Conservation (phyloP, 2,113 vertebrate species). For the Cyprinodon brontotheroides region DNA sequence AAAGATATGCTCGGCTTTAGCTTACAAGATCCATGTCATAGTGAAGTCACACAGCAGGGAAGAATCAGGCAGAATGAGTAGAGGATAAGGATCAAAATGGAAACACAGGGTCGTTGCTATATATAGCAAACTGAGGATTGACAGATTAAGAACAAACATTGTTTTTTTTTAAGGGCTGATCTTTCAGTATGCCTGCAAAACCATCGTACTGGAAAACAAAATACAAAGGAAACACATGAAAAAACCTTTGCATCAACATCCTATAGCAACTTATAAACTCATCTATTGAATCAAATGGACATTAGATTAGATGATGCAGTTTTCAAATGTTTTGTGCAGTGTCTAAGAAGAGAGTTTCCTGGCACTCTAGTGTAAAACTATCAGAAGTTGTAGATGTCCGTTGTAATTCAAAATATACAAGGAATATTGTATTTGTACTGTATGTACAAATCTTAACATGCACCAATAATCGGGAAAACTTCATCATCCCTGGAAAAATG, state of each 20-base stretch:
- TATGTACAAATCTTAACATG: no score
- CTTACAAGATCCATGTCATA: neutral
- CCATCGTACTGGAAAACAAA: neutral
- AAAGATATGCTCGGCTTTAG: constrained; percentile 25
- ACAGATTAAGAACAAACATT: neutral
- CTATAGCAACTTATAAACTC: neutral
- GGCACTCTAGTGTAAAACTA: neutral
- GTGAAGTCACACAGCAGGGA: neutral
- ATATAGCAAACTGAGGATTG: constrained; percentile 1
- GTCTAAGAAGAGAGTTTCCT: no score
- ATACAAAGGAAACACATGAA: neutral
- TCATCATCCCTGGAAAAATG: no score
- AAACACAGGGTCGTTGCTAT: neutral
- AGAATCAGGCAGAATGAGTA: neutral
- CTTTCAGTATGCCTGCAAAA: neutral
- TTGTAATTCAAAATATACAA: no score
- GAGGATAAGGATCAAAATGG: neutral
- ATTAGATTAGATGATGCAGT: neutral
- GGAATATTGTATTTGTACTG: no score
- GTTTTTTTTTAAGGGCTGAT: neutral
- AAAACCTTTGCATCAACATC: neutral
- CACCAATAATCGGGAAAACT: no score
- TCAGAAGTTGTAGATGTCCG: neutral
- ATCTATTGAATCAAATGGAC: neutral
- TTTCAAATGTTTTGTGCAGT: neutral